phyloP scores from a whole-genome alignment of 2,797 vertebrate genomes.

The Argya squamiceps region DNA sequence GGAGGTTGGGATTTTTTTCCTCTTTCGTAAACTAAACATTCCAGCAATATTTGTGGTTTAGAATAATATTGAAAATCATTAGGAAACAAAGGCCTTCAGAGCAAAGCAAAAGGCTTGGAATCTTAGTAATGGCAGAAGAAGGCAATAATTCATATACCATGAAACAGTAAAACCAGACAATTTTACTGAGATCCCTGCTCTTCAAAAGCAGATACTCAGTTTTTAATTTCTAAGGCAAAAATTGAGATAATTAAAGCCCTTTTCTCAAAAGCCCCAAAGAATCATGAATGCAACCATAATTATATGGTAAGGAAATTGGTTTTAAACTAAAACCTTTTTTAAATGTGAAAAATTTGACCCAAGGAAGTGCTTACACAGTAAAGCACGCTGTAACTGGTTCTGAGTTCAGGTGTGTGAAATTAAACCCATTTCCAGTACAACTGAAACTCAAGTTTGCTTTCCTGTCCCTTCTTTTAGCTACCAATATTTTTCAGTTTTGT shows the following conservation, averaged over 20 bases:
- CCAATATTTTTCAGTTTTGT: not conserved
- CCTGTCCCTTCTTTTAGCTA: not conserved
- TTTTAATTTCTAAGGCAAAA: not conserved
- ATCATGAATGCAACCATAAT: not conserved
- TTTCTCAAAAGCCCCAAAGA: not conserved
- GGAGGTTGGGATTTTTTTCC: not conserved
- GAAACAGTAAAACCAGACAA: not conserved
- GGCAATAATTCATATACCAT: not conserved
- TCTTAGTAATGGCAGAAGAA: rapidly evolving
- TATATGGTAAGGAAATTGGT: not conserved
- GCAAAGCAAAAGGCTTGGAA: not conserved
- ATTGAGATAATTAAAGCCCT: not conserved
- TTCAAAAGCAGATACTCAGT: not conserved
- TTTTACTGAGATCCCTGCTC: not conserved
- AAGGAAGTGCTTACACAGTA: not conserved
- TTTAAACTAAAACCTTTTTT: not conserved
- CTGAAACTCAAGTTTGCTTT: not conserved
- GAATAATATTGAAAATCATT: not conserved
- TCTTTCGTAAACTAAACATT: not conserved
- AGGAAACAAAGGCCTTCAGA: not conserved
- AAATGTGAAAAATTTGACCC: not conserved
- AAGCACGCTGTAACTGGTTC: not conserved
- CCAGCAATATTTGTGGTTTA: not conserved
- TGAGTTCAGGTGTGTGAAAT: not conserved
- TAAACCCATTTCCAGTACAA: not conserved